These are phyloP conservation scores for Oncopodura yosiiana DNA, from an alignment of 1,140 invertebrate species.

Conservation along the genomic window DNA sequence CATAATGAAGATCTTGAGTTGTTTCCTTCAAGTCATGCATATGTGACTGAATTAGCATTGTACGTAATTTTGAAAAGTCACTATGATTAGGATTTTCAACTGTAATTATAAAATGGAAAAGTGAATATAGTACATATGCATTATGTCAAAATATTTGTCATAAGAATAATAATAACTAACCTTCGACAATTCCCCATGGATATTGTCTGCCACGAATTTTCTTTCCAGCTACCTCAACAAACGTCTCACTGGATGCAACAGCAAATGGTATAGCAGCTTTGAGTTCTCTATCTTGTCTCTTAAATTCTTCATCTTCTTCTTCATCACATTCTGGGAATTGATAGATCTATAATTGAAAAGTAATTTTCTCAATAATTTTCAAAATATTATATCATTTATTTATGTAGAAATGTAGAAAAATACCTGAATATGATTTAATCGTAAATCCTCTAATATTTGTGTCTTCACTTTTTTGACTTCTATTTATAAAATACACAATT, in stretches of 20 bases:
- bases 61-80: constrained; percentile 91
- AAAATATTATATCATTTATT: too few species aligned
- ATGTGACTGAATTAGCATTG: constrained; percentile 91
- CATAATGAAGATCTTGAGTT: constrained; percentile 89
- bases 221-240: constrained; percentile 82
- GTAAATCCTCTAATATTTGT: constrained; percentile 64
- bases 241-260: constrained; percentile 87
- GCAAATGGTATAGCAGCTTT: constrained; percentile 92
- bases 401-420: constrained; percentile 5
- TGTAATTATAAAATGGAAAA: constrained; percentile 39
- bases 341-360: constrained; percentile 57
- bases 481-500: too few species aligned
- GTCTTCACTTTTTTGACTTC: constrained; percentile 85
- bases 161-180: constrained; percentile 40
- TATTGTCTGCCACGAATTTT: constrained; percentile 86
- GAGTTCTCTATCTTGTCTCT: constrained; percentile 76
- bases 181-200: constrained; percentile 96
- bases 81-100: constrained; percentile 96
- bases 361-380: not conserved
- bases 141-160: not conserved
- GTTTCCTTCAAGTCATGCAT: constrained; percentile 94
- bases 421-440: constrained; percentile 73
- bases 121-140: not conserved
- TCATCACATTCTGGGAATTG: constrained; percentile 94
- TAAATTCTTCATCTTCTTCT: constrained; percentile 87